These are phyloP conservation scores for Alsophila aescularia DNA, from an alignment of 2,888 invertebrate species.

Conservation along the genomic window DNA sequence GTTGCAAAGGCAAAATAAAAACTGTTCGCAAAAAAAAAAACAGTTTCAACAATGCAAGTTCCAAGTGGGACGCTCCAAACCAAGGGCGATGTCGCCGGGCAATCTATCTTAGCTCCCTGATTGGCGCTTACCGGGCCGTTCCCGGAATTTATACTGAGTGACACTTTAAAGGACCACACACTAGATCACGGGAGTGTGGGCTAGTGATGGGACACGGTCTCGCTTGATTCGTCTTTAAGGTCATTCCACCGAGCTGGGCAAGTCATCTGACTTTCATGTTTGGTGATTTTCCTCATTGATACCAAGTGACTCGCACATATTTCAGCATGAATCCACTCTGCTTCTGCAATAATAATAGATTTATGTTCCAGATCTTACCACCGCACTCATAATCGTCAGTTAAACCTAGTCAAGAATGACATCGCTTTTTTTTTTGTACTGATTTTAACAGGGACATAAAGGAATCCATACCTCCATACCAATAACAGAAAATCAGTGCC, in stretches of 20 bases:
- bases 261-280: background rate
- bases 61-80: slow-evolving; percentile 31
- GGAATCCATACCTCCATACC: too few relatives aligned
- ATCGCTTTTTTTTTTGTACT: too few relatives aligned
- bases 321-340: too few relatives aligned
- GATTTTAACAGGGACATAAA: too few relatives aligned
- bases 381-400: too few relatives aligned
- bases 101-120: slow-evolving; percentile 56
- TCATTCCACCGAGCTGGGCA: background rate
- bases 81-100: slow-evolving; percentile 40
- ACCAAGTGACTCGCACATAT: too few relatives aligned
- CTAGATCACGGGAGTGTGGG: slow-evolving; percentile 35
- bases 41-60: background rate
- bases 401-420: too few relatives aligned
- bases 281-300: too few relatives aligned
- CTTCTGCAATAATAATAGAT: too few relatives aligned
- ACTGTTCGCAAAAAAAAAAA: background rate
- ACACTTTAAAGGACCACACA: slow-evolving; percentile 45
- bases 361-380: too few relatives aligned
- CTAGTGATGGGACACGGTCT: slow-evolving; percentile 10
- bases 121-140: slow-evolving; percentile 46
- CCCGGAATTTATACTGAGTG: slow-evolving; percentile 44
- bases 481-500: too few relatives aligned
- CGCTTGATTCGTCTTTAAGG: background rate
- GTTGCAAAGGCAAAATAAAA: too few relatives aligned